A percentile compares a stretch with the other conserved stretches of the same genome.
Conservation (phyloP, 2,113 vertebrate genomes). For the Gymnorhina tibicen region DNA sequence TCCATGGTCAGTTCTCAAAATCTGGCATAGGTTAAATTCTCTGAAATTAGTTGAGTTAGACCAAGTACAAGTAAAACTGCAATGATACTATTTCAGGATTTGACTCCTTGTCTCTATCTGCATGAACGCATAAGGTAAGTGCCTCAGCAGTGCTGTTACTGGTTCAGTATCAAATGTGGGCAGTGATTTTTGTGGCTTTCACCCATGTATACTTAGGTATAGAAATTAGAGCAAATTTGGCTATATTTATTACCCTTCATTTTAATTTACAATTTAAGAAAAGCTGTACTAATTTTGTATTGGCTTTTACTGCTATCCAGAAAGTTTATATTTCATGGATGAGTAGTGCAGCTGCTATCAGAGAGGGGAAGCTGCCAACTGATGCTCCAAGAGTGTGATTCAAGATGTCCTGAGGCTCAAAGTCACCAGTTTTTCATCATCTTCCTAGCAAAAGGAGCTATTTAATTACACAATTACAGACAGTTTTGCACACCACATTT, state of each 20-base stretch:
- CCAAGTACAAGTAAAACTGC: background rate
- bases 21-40: background rate
- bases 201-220: background rate
- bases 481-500: background rate
- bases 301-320: background rate
- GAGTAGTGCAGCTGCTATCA: background rate
- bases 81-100: background rate
- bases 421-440: background rate
- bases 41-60: background rate
- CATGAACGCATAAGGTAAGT: background rate
- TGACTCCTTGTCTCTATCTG: background rate
- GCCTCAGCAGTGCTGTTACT: background rate
- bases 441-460: background rate
- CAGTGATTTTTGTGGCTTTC: background rate
- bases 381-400: background rate
- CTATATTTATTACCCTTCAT: background rate
- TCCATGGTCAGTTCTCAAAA: background rate
- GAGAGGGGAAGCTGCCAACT: background rate
- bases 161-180: background rate
- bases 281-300: background rate
- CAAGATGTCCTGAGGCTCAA: background rate
- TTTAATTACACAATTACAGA: background rate
- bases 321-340: background rate
- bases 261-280: background rate
- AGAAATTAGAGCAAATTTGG: background rate